Percentiles rank a stretch among this genome's conserved stretches.
phyloP scores from a whole-genome alignment of 2,888 invertebrate species.

The Halictus ligatus region DNA sequence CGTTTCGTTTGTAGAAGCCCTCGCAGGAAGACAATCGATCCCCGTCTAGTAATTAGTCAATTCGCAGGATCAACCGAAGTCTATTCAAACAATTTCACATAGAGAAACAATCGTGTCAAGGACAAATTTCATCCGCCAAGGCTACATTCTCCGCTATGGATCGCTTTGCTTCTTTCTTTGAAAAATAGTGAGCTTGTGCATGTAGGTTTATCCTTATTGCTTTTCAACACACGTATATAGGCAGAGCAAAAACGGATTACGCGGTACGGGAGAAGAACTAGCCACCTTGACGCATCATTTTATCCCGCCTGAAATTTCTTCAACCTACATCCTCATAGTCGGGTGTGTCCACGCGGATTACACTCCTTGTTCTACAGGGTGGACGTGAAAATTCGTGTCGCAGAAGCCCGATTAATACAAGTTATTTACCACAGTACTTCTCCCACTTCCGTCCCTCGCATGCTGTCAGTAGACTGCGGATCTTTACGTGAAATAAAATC shows the following conservation, averaged over 20 bases:
- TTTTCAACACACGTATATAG: conserved; percentile 4
- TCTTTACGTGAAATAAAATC: background rate
- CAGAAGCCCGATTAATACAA: background rate
- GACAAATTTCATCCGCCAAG: background rate
- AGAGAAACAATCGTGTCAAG: background rate
- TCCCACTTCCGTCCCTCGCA: background rate
- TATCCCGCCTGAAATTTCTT: background rate
- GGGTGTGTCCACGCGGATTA: background rate
- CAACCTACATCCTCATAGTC: background rate
- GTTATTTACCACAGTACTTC: background rate
- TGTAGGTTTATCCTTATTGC: background rate
- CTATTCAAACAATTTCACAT: background rate
- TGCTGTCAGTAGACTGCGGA: background rate
- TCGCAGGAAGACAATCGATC: background rate
- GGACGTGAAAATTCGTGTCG: background rate
- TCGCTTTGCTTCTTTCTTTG: background rate
- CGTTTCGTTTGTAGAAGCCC: background rate
- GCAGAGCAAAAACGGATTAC: background rate
- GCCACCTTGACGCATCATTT: conserved; percentile 7
- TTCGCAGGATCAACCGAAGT: background rate
- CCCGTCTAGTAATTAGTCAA: background rate
- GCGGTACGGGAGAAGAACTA: background rate
- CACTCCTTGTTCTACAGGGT: background rate
- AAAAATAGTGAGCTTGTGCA: conserved; percentile 7
- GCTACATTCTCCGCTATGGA: background rate